Base-by-base conservation (phyloP, 2,113 vertebrate genomes). In the Glaucomys volans region DNA sequence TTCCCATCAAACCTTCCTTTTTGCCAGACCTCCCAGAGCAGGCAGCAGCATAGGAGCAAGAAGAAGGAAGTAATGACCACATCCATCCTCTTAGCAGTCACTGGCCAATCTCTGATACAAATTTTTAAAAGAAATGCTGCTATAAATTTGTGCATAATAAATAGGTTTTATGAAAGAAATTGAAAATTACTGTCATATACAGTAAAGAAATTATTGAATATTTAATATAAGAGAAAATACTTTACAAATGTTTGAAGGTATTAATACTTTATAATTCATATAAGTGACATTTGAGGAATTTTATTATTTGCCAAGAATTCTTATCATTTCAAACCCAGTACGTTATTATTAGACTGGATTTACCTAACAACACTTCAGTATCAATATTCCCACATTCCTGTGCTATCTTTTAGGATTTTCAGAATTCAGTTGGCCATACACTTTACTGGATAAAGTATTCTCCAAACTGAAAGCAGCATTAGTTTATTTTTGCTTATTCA, bases 151-250 rank as follows among this genome's bases (percentile, higher is more conserved):
- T 69, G 76, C 95, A 75, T 84, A 80, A 28, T 66, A 74, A 76
- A 83, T 81, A 91, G 87, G 8, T 47, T 44, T 95, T 95, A 54
- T n/a, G 35, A 80, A 97, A 30, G 52, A 92, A 95, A 76, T 72
- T 22, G 59, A 92, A 95, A 93, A 94, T 71, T 40, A 91, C 50
- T 92, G 14, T 75, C 16, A 67, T 88, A 71, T 88, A 69, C 10
- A 9, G 7, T 8, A 4, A 91, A 93, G 17, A 20, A 80, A 90
- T 13, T 62, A 0, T 8, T 94, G 32, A 92, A 87, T 87, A 94
- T 90, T 90, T 95, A 95, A 85, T 88, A 20, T 50, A 54, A 50
- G 57, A 35, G 80, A 80, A 91, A 94, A 83, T 69, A 44, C 92
- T 30, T 75, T 54, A 85, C 5, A 1, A 20, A 94, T 52, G 50